A percentile compares a stretch with the other conserved stretches of the same genome.
These are phyloP conservation scores for Scrobipalpa atriplicella DNA, from an alignment of 2,888 invertebrate genomes.

Conservation along the genomic window DNA sequence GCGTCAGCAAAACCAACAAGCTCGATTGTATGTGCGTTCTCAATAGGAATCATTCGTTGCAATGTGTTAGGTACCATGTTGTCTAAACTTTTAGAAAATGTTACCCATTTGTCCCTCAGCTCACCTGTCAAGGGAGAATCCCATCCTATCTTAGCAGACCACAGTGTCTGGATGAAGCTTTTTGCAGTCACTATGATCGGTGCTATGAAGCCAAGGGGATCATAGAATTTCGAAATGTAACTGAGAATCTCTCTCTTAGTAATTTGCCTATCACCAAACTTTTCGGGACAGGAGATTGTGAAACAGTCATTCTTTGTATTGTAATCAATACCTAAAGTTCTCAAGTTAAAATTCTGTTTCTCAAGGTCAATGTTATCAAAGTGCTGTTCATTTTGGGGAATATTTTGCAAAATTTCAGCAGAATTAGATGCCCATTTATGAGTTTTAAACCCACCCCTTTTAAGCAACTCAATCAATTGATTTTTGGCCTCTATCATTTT, in stretches of 20 bases:
- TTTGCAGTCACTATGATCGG: background rate
- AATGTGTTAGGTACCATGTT: too few relatives aligned
- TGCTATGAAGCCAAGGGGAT: background rate
- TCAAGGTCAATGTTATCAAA: too few relatives aligned
- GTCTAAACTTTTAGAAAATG: too few relatives aligned
- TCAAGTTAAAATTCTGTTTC: too few relatives aligned
- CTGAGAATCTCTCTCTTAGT: conserved; percentile 5
- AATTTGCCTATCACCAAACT: background rate
- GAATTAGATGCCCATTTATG: conserved; percentile 21
- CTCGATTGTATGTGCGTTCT: too few relatives aligned
- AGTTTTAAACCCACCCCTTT: background rate
- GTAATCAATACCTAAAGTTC: background rate
- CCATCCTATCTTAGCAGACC: background rate
- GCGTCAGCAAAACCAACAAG: background rate
- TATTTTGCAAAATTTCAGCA: too few relatives aligned
- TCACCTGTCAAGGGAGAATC: background rate
- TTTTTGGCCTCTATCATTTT: background rate
- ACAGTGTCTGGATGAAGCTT: conserved; percentile 1
- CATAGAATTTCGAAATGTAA: background rate
- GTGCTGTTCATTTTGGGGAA: too few relatives aligned
- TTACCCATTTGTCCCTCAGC: background rate
- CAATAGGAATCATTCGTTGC: too few relatives aligned
- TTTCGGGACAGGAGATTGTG: background rate
- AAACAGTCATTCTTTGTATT: background rate
- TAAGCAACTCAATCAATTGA: background rate